phyloP scores from a whole-genome alignment of 2,888 invertebrate genomes.

The Lycophotia porphyrea region DNA sequence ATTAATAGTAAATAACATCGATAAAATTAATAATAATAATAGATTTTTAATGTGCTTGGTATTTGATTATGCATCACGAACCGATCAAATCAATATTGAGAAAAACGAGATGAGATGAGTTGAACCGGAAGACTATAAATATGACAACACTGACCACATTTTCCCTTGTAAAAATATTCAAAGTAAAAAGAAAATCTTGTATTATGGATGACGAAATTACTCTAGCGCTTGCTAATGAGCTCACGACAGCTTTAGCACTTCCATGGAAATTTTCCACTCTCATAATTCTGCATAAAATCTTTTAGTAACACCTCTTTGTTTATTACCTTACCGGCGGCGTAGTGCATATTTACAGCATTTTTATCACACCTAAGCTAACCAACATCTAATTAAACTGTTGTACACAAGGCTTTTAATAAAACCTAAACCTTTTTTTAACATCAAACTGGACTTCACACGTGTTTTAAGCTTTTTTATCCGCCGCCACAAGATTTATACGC shows the following conservation, averaged over 20 bases:
- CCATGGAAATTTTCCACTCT: slow-evolving; percentile 38
- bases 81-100: no score
- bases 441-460: slow-evolving; percentile 64
- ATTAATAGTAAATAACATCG: no score
- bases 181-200: not conserved
- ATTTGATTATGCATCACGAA: not conserved
- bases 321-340: slow-evolving; percentile 25
- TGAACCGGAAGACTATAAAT: not conserved
- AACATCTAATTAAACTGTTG: slow-evolving; percentile 59
- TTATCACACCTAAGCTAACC: slow-evolving; percentile 51
- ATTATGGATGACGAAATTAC: slow-evolving; percentile 8
- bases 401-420: slow-evolving; percentile 54
- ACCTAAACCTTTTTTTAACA: slow-evolving; percentile 58
- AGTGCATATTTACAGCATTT: slow-evolving; percentile 46
- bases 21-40: no score
- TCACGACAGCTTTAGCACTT: slow-evolving; percentile 36
- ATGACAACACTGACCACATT: not conserved
- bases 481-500: slow-evolving; percentile 62
- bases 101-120: not conserved
- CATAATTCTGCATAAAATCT: slow-evolving; percentile 47
- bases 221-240: slow-evolving; percentile 19
- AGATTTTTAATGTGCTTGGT: not conserved
- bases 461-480: slow-evolving; percentile 62
- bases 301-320: slow-evolving; percentile 43
- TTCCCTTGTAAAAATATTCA: not conserved